A percentile compares a stretch with the other conserved stretches of the same genome.
Evolutionary conservation across 2,113 vertebrate species (phyloP).

Genomic region (Antidorcas marsupialis): DNA sequence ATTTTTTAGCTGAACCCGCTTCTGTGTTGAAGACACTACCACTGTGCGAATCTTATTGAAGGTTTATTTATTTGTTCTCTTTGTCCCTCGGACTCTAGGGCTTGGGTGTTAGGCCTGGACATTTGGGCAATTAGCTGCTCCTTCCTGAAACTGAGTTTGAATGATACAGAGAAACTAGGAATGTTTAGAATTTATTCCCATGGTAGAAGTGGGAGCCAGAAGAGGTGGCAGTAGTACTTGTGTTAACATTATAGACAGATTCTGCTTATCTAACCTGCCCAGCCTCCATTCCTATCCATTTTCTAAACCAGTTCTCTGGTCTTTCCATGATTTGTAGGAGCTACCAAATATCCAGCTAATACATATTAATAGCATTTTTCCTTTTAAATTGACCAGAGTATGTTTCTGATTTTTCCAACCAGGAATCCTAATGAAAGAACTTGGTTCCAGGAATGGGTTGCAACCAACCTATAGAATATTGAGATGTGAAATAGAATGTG

Average conservation of each 20-base stretch:
- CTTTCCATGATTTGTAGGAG: background rate
- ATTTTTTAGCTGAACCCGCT: background rate
- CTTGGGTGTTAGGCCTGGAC: background rate
- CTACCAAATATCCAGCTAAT: background rate
- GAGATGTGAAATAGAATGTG: background rate
- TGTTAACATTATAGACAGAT: background rate
- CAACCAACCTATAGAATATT: background rate
- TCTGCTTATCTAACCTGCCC: background rate
- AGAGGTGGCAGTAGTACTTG: background rate
- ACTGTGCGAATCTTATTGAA: background rate
- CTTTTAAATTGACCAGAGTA: background rate
- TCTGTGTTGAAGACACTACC: background rate
- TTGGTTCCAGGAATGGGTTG: background rate
- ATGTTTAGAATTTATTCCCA: background rate
- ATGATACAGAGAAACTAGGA: background rate
- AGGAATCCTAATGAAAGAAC: background rate
- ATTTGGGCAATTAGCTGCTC: background rate
- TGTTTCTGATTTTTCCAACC: background rate
- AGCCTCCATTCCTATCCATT: background rate
- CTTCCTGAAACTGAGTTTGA: background rate
- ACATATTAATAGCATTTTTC: background rate
- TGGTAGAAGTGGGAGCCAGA: background rate
- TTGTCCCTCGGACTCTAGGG: background rate
- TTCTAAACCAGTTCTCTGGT: background rate
- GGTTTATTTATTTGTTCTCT: background rate